A percentile compares a stretch with the other conserved stretches of the same genome.
phyloP scores from a whole-genome alignment of 2,797 vertebrate genomes.

The Semotilus atromaculatus region DNA sequence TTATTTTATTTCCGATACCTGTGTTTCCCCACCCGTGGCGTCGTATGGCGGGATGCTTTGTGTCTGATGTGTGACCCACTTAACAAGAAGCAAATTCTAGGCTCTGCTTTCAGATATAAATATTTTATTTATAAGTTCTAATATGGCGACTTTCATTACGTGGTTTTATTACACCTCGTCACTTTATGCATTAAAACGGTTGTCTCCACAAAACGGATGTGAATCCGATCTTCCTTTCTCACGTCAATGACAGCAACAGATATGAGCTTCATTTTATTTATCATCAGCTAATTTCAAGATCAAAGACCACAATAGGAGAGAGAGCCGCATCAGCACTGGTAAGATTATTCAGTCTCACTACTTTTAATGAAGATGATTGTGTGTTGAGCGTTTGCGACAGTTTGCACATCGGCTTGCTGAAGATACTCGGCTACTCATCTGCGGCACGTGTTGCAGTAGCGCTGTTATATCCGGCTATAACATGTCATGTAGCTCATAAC shows the following conservation, averaged over 20 bases:
- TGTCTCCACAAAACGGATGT: neutral
- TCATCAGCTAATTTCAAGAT: neutral
- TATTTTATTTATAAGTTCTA: neutral
- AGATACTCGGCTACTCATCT: neutral
- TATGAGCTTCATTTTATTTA: neutral
- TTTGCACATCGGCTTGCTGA: neutral
- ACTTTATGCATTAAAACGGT: neutral
- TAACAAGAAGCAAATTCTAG: slow-evolving; percentile 4
- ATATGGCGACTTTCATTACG: neutral
- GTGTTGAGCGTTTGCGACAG: neutral
- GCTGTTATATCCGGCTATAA: neutral
- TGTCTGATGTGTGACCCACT: neutral
- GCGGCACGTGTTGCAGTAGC: neutral
- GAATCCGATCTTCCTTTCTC: neutral
- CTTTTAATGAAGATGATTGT: neutral
- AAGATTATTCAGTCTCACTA: neutral
- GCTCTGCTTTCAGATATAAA: neutral
- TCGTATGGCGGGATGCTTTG: no score
- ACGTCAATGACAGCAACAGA: neutral
- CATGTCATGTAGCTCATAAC: neutral
- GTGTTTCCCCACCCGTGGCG: neutral
- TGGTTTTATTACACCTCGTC: no score
- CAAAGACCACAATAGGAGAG: neutral
- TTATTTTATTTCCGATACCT: neutral
- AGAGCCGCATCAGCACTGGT: neutral